Conservation (phyloP, 2,888 invertebrate genomes). For the Ypsolopha scabrella region DNA sequence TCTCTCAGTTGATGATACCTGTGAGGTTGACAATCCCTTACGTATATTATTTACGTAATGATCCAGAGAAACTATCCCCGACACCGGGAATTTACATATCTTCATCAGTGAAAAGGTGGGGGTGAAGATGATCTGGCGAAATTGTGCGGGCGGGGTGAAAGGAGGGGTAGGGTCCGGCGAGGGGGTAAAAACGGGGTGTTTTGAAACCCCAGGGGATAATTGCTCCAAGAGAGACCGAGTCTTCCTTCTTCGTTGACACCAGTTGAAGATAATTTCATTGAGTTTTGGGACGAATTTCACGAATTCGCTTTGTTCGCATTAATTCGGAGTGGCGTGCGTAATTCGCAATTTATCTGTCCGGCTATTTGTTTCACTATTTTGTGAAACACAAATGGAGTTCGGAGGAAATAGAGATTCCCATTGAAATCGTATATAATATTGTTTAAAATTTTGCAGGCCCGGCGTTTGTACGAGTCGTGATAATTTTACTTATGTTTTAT, state of each 20-base stretch:
- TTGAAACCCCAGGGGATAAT: conserved; percentile 24
- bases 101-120: conserved; percentile 52
- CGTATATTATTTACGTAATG: too few species aligned
- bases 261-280: conserved; percentile 54
- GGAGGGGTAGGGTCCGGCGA: conserved; percentile 11
- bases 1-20: too few species aligned
- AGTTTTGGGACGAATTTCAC: conserved; percentile 43
- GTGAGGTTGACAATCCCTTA: too few species aligned
- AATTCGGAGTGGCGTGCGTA: conserved; percentile 7
- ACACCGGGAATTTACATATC: conserved; percentile 52
- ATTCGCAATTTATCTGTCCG: conserved; percentile 1
- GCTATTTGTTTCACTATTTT: conserved; percentile 1
- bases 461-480: too few species aligned
- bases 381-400: too few species aligned
- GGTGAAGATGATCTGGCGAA: conserved; percentile 61
- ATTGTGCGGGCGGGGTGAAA: conserved; percentile 29
- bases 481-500: too few species aligned
- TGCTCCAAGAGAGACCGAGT: conserved; percentile 45
- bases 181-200: conserved; percentile 1
- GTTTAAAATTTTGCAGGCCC: too few species aligned
- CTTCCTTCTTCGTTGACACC: conserved; percentile 51
- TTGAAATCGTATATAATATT: too few species aligned
- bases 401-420: too few species aligned
- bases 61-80: conserved; percentile 26
- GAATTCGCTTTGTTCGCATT: conserved; percentile 21